Evolutionary conservation across 2,113 vertebrate genomes (phyloP), one percentile per base, ranked within the genome.

Genomic region (Toxotes jaculatrix): DNA sequence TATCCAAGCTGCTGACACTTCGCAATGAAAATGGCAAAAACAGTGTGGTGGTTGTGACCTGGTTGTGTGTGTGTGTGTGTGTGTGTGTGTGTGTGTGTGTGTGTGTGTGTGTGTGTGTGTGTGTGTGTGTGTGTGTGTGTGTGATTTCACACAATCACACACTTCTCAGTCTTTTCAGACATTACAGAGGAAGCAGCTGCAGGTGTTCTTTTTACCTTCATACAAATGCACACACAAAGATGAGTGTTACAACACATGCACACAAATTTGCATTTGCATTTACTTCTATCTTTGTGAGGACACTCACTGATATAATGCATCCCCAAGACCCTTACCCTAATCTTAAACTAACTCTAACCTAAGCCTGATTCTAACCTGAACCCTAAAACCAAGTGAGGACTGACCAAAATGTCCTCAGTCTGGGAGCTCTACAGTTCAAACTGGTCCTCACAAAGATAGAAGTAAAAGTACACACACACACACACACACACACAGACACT

Each of bases 111-210:
- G 51, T 69, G 55, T 60, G 60, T 53, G 34, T 42, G 4, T 56
- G 53, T 66, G 51, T 74, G 53, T 56, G 61, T 27, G 27, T 10
- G 51, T 10, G 21, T 23, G 8, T 11, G 51, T 23, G 51, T 56
- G 1, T 56, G 57, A 5, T 32, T 14, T 60, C 16, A 61, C 32
- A 61, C 59, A 61, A 21, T 45, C 43, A 3, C 8, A 59, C 4
- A 19, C n/a, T 60, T 61, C 56, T 21, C 38, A 60, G 11, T 16
- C 55, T 43, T 32, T 60, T 61, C 23, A 73, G 17, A 73, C 27
- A 61, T 73, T 45, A 73, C 47, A 57, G 27, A 61, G 40, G 56
- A 61, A 73, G 42, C 40, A 32, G 70, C 70, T 73, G 70, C 70
- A 61, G 53, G 51, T 71, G 53, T 72, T 60, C 68, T 43, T 59